Conservation (phyloP, 2,888 invertebrate species). For the Monoplex corrugatus region DNA sequence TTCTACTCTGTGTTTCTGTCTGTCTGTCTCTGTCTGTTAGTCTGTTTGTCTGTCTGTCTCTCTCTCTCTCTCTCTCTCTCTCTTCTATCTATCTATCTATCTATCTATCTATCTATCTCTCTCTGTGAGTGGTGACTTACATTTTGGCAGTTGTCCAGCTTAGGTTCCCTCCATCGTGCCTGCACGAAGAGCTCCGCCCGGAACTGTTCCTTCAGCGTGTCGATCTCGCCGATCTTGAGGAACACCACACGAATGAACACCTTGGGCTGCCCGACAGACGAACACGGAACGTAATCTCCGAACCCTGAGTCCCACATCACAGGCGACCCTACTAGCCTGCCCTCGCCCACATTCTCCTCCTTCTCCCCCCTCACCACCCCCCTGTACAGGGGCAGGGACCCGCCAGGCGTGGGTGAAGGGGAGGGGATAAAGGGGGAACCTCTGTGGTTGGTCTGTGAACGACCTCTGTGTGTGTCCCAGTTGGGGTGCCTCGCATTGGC, state of each 20-base stretch:
- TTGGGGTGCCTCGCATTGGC: neutral
- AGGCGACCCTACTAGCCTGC: neutral
- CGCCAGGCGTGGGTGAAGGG: neutral
- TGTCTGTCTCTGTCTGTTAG: no score
- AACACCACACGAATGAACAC: slow-evolving; percentile 67
- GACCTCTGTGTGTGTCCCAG: neutral
- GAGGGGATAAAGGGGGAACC: neutral
- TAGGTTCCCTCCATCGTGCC: slow-evolving; percentile 69
- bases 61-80: no score
- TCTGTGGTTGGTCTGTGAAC: neutral
- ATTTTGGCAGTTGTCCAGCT: slow-evolving; percentile 25
- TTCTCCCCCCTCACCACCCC: neutral
- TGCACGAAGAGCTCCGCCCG: slow-evolving; percentile 68
- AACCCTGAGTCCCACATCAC: slow-evolving; percentile 37
- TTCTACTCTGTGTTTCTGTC: no score
- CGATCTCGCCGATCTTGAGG: slow-evolving; percentile 70
- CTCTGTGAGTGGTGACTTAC: no score
- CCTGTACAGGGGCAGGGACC: slow-evolving; percentile 23
- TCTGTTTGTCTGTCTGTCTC: no score
- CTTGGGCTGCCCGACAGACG: slow-evolving; percentile 55
- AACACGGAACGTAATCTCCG: slow-evolving; percentile 30
- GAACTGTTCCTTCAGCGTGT: slow-evolving; percentile 70
- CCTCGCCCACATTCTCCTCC: neutral
- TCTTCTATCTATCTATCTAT: no score
- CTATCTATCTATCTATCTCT: no score